These are phyloP conservation scores for Thereuonema tuberculata DNA, from an alignment of 1,140 invertebrate species.

Conservation along the genomic window DNA sequence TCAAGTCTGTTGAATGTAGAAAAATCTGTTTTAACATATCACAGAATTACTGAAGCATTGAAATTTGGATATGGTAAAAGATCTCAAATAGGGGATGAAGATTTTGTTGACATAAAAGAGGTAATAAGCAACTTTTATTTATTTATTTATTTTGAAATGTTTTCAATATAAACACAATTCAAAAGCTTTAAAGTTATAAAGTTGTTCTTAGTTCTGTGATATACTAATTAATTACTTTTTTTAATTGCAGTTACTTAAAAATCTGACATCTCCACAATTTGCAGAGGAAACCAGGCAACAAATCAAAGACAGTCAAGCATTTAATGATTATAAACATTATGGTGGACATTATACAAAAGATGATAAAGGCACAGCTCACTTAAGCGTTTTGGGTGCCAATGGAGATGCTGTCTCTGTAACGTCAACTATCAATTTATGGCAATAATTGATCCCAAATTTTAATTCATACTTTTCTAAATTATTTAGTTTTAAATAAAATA, in stretches of 20 bases:
- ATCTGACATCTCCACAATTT: neutral
- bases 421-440: conserved; percentile 60
- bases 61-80: conserved; percentile 40
- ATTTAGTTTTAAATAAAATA: too few species aligned
- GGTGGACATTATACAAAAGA: conserved; percentile 43
- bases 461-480: too few species aligned
- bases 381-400: conserved; percentile 66
- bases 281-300: neutral
- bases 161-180: too few species aligned
- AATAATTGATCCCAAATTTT: too few species aligned
- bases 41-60: conserved; percentile 51
- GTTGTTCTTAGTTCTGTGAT: too few species aligned
- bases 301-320: conserved; percentile 26
- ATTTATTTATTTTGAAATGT: too few species aligned
- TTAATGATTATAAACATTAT: conserved; percentile 49
- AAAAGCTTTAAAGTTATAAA: too few species aligned
- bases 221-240: too few species aligned
- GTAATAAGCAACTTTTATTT: conserved; percentile 14
- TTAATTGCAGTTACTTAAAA: too few species aligned
- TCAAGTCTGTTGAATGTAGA: conserved; percentile 29
- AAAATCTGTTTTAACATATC: conserved; percentile 47
- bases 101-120: conserved; percentile 24
- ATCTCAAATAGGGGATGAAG: conserved; percentile 34
- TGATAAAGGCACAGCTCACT: conserved; percentile 79
- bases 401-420: conserved; percentile 89